These are phyloP conservation scores for Drosophila parvula DNA, from an alignment of 1,140 invertebrate species.

Conservation along the genomic window DNA sequence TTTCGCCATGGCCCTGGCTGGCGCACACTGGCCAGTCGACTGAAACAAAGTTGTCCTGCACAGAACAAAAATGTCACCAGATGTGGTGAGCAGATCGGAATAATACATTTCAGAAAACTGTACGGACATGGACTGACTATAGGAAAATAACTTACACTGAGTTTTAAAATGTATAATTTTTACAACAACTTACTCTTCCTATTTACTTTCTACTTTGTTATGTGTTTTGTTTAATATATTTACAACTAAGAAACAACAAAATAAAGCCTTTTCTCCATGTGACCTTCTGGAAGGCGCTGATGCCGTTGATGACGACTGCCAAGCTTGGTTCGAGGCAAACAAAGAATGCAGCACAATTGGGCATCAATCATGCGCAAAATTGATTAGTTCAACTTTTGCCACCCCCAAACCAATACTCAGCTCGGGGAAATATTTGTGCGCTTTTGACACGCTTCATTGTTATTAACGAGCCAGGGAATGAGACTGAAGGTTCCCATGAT, in stretches of 20 bases:
- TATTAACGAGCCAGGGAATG: slow-evolving; percentile 55
- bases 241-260: neutral
- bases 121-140: neutral
- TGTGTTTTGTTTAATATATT: neutral
- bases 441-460: slow-evolving; percentile 58
- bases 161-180: neutral
- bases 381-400: slow-evolving; percentile 68
- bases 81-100: neutral
- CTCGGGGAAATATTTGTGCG: slow-evolving; percentile 48
- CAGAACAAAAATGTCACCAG: slow-evolving; percentile 7
- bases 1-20: slow-evolving; percentile 46
- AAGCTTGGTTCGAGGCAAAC: slow-evolving; percentile 26
- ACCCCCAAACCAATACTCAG: slow-evolving; percentile 15
- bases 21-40: slow-evolving; percentile 51
- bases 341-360: slow-evolving; percentile 79
- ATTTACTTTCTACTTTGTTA: neutral
- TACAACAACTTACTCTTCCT: neutral
- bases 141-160: too few relatives aligned
- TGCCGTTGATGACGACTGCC: slow-evolving; percentile 50
- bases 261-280: neutral
- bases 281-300: neutral
- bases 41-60: slow-evolving; percentile 49
- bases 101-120: neutral
- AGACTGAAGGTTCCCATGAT: neutral
- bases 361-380: slow-evolving; percentile 80